Base-by-base conservation (phyloP, 2,888 invertebrate genomes). In the Thecocarcelia acutangulata region DNA sequence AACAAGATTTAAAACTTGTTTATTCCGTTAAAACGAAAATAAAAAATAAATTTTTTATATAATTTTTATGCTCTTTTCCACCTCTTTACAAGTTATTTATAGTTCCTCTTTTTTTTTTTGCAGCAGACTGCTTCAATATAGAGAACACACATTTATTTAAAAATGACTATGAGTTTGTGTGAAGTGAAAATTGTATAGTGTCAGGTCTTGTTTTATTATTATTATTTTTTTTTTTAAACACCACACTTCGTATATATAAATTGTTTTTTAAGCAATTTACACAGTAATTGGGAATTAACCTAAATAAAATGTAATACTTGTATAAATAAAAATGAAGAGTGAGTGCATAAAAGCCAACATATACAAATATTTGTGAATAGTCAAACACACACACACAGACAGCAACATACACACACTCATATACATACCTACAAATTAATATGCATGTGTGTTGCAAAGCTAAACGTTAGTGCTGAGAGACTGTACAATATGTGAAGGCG, bases 231-330 rank as follows among this genome's bases (percentile, higher is more conserved):
- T 52, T 50, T 52, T 52, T 61, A 13, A 15, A 33, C 19, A 17
- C 37, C 33, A 72, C 42, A 46, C 63, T 63, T n/a, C n/a, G 37
- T 70, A 33, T 17, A 48, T 28, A 68, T 54, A 68, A 54, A 68
- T 74, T 69, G 37, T 80, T 75, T 78, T 88, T 87, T 85, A 87
- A 88, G 88, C 87, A 90, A 89, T 89, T 89, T 89, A 86, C 89
- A 89, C 88, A 87, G 88, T 88, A 89, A 89, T 90, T 89, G 89
- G 86, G 87, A 87, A 89, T 90, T 90, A 90, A 89, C 89, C 88
- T 85, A 86, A 88, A 88, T 87, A 86, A 85, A 86, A 85, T 84
- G 85, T 86, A 85, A 86, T 86, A 87, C 87, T 64, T 76, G 77
- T 81, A 52, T 72, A 68, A 72, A 72, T 76, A 75, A 56, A 81